phyloP scores from a whole-genome alignment of 2,113 vertebrate genomes.

The Hypocryptadius cinnamomeus region DNA sequence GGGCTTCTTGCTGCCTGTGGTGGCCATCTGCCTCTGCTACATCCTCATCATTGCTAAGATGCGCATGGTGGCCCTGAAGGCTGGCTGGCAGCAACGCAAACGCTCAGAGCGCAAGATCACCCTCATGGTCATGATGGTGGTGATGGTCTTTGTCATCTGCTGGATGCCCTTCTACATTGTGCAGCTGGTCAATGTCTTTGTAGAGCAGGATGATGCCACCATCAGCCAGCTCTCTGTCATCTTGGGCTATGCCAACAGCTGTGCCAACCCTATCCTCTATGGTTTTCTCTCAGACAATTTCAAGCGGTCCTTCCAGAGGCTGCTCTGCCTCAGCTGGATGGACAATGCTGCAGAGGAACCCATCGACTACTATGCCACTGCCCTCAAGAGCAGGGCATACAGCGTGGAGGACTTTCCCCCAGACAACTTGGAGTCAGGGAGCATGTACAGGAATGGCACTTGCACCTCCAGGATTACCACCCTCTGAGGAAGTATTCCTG shows the following conservation, averaged over 20 bases:
- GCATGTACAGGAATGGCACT: slow-evolving; percentile 82
- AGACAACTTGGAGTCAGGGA: slow-evolving; percentile 79
- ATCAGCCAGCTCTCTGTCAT: slow-evolving; percentile 88
- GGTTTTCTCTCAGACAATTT: slow-evolving; percentile 92
- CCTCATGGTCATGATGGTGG: slow-evolving; percentile 90
- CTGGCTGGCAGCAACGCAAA: slow-evolving; percentile 89
- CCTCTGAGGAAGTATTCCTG: slow-evolving; percentile 55
- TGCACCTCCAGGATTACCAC: slow-evolving; percentile 84
- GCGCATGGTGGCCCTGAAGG: slow-evolving; percentile 86
- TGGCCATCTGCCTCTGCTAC: slow-evolving; percentile 88
- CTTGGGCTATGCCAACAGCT: slow-evolving; percentile 87
- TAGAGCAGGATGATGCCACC: slow-evolving; percentile 81
- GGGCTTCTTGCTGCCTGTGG: slow-evolving; percentile 87
- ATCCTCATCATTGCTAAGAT: slow-evolving; percentile 88
- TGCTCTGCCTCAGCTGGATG: slow-evolving; percentile 88
- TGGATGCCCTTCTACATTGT: slow-evolving; percentile 92
- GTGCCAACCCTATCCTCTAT: slow-evolving; percentile 88
- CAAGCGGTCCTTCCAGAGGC: slow-evolving; percentile 86
- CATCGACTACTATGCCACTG: slow-evolving; percentile 87
- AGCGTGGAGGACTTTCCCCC: slow-evolving; percentile 85
- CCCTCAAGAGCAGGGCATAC: slow-evolving; percentile 85
- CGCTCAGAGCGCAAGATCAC: slow-evolving; percentile 88
- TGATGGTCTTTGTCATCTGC: slow-evolving; percentile 87
- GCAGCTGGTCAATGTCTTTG: slow-evolving; percentile 86
- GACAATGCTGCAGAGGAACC: slow-evolving; percentile 85